Percentiles rank a stretch among this genome's conserved stretches.
Evolutionary conservation across 1,140 invertebrate genomes (phyloP).

Genomic region (Calycopis cecrops): DNA sequence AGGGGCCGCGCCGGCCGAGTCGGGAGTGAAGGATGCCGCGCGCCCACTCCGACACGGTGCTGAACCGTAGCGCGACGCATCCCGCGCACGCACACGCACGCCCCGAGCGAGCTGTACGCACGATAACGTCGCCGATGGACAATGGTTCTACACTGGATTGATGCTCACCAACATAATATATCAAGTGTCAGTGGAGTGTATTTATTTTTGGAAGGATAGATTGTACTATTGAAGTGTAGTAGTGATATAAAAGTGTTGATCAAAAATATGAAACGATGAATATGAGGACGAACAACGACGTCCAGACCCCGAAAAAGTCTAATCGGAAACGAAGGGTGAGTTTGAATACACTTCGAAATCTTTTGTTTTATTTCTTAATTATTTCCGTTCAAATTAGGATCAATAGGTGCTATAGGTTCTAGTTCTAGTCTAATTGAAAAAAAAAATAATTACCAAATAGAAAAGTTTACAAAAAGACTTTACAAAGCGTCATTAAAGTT

Average conservation of each 20-base stretch:
- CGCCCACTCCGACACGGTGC: slow-evolving; percentile 46
- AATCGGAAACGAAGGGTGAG: slow-evolving; percentile 54
- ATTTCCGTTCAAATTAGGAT: too few species aligned
- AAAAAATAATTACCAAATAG: too few species aligned
- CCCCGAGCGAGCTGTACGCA: slow-evolving; percentile 20
- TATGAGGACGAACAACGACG: slow-evolving; percentile 44
- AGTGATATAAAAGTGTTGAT: slow-evolving; percentile 12
- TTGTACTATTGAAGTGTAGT: slow-evolving; percentile 22
- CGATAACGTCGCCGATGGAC: slow-evolving; percentile 4
- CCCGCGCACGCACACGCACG: slow-evolving; percentile 24
- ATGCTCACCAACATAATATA: slow-evolving; percentile 10
- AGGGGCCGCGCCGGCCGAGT: slow-evolving; percentile 38
- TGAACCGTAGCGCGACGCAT: slow-evolving; percentile 49
- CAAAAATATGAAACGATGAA: slow-evolving; percentile 31
- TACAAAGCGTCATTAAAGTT: too few species aligned
- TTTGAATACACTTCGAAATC: too few species aligned
- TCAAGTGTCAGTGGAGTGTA: slow-evolving; percentile 24
- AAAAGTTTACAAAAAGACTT: too few species aligned
- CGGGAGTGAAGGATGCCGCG: slow-evolving; percentile 41
- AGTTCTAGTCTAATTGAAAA: too few species aligned
- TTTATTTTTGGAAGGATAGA: slow-evolving; percentile 13
- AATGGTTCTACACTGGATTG: slow-evolving; percentile 5
- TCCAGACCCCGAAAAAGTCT: slow-evolving; percentile 39
- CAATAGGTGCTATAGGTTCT: too few species aligned
- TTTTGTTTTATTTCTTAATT: too few species aligned